Evolutionary conservation across 2,113 vertebrate species (phyloP).

Genomic region (Tautogolabrus adspersus): DNA sequence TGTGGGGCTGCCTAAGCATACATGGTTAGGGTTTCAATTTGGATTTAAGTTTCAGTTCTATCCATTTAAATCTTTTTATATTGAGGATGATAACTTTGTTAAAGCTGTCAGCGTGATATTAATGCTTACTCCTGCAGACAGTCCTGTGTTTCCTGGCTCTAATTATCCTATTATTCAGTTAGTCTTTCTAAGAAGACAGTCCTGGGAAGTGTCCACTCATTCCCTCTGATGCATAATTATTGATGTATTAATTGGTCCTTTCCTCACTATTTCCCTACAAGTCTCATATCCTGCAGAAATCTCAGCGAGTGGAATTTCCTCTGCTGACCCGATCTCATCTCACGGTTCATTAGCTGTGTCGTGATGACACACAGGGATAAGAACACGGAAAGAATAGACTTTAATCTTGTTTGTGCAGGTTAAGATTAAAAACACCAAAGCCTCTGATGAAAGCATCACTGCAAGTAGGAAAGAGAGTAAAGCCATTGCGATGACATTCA

Average conservation of each 20-base stretch:
- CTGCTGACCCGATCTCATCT: slow-evolving; percentile 13
- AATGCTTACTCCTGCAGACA: not conserved
- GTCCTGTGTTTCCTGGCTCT: slow-evolving; percentile 22
- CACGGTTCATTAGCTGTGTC: not conserved
- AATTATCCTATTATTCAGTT: slow-evolving; percentile 50
- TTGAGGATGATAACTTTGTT: not conserved
- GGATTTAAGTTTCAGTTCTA: not conserved
- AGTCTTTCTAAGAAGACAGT: slow-evolving; percentile 40
- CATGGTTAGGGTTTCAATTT: not conserved
- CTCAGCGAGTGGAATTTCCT: not conserved
- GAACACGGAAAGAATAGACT: not conserved
- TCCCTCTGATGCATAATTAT: slow-evolving; percentile 12
- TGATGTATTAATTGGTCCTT: slow-evolving; percentile 17
- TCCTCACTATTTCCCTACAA: not conserved
- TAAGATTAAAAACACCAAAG: not conserved
- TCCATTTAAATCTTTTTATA: not conserved
- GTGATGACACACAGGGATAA: slow-evolving; percentile 1
- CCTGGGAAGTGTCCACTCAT: slow-evolving; percentile 18
- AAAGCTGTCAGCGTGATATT: slow-evolving; percentile 27
- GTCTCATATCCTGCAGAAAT: not conserved
- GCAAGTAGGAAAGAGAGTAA: not conserved
- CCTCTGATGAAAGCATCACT: not conserved
- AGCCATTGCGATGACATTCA: not conserved
- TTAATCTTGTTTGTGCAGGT: slow-evolving; percentile 7
- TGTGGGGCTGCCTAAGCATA: not conserved